Conservation (phyloP, 2,113 vertebrate species). For the Trichomycterus rosablanca region DNA sequence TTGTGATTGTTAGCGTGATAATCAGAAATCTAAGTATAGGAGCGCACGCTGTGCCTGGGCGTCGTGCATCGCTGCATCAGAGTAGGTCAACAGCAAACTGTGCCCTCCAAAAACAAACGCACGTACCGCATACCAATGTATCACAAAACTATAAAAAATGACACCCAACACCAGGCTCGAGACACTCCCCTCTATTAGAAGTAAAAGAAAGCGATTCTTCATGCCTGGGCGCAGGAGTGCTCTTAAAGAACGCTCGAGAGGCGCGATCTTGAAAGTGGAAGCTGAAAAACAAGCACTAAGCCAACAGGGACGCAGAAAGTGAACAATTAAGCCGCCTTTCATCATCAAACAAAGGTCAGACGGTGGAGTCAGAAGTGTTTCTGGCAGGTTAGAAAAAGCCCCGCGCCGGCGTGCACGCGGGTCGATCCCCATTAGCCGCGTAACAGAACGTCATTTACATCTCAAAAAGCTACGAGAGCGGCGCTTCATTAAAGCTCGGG, state of each 20-base stretch:
- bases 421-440: not conserved
- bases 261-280: no score
- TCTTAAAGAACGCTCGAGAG: no score
- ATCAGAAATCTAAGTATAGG: conserved; percentile 30
- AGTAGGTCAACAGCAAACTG: conserved; percentile 11
- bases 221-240: no score
- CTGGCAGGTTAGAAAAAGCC: not conserved
- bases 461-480: not conserved
- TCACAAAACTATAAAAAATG: no score
- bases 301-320: not conserved
- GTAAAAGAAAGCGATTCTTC: no score
- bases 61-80: conserved; percentile 6
- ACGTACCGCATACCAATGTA: conserved; percentile 36
- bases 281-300: no score
- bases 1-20: conserved; percentile 36
- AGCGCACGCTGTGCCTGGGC: conserved; percentile 23
- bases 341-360: conserved; percentile 20
- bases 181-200: not conserved
- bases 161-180: no score
- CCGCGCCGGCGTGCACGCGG: not conserved
- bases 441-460: conserved; percentile 21
- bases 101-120: conserved; percentile 27
- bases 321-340: conserved; percentile 16
- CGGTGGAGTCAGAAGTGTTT: not conserved
- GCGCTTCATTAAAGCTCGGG: conserved; percentile 1